Conservation (phyloP, 2,888 invertebrate species). For the Tribolium freemani region DNA sequence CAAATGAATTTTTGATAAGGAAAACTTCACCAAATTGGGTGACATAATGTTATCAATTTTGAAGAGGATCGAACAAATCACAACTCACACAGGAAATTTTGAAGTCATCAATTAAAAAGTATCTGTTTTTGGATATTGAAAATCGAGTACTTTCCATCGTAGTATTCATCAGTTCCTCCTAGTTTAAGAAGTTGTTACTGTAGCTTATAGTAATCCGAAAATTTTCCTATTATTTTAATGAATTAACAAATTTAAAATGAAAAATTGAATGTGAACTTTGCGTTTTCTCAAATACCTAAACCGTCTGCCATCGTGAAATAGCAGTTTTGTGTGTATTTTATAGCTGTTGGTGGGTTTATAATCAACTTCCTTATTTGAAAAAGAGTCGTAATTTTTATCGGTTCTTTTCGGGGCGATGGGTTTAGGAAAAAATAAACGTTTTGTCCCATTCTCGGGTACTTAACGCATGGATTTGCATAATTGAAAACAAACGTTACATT, state of each 20-base stretch:
- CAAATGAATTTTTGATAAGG: slow-evolving; percentile 20
- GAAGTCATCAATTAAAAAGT: not conserved
- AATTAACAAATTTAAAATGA: no score
- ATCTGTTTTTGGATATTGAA: not conserved
- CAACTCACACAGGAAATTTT: not conserved
- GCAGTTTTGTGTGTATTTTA: not conserved
- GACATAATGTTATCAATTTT: slow-evolving; percentile 10
- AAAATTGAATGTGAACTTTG: no score
- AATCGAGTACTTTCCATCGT: no score
- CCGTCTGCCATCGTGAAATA: not conserved
- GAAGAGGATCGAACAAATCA: not conserved
- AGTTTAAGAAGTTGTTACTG: no score
- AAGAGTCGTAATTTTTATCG: slow-evolving; percentile 5
- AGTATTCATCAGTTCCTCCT: no score
- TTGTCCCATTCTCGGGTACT: not conserved
- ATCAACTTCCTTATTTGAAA: not conserved
- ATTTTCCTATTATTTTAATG: no score
- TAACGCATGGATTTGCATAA: slow-evolving; percentile 26
- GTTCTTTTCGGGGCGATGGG: not conserved
- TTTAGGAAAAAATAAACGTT: not conserved
- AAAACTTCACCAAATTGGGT: slow-evolving; percentile 13
- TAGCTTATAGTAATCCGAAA: no score
- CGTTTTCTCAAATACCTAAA: not conserved
- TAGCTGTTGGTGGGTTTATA: not conserved
- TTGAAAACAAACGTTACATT: slow-evolving; percentile 31